Evolutionary conservation across 2,888 invertebrate genomes (phyloP).

Genomic region (Zelleria hepariella): DNA sequence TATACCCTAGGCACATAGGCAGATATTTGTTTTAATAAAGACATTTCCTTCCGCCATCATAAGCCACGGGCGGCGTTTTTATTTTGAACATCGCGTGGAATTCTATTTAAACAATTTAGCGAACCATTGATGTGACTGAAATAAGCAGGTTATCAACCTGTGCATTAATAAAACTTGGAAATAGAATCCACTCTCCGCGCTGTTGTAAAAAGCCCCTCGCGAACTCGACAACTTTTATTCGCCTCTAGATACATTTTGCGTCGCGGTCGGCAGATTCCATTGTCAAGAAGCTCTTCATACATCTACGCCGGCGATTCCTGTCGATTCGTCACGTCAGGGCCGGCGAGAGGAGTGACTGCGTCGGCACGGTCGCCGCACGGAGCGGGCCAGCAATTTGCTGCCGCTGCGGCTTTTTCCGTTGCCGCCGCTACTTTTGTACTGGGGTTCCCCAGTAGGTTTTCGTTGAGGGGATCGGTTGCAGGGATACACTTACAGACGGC

Average conservation of each 20-base stretch:
- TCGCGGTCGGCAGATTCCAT: not conserved
- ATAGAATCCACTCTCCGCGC: too few relatives aligned
- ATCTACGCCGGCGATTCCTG: not conserved
- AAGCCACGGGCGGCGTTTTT: not conserved
- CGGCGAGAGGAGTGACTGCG: not conserved
- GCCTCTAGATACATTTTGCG: not conserved
- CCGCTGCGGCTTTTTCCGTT: not conserved
- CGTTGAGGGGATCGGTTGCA: too few relatives aligned
- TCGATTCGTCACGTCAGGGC: constrained; percentile 6
- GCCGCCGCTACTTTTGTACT: not conserved
- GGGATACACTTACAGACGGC: too few relatives aligned
- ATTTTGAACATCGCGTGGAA: not conserved
- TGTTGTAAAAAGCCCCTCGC: not conserved
- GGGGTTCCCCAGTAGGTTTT: not conserved
- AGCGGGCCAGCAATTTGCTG: not conserved
- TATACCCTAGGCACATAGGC: not conserved
- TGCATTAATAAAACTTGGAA: not conserved
- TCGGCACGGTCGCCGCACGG: not conserved
- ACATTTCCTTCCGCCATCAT: not conserved
- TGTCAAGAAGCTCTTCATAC: not conserved
- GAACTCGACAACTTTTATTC: not conserved
- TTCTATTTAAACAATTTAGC: not conserved
- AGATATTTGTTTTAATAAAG: not conserved
- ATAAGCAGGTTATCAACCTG: not conserved
- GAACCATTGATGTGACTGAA: not conserved